A percentile compares a stretch with the other conserved stretches of the same genome.
Conservation (phyloP, 1,140 invertebrate genomes). For the Drosophila pseudoananassae region DNA sequence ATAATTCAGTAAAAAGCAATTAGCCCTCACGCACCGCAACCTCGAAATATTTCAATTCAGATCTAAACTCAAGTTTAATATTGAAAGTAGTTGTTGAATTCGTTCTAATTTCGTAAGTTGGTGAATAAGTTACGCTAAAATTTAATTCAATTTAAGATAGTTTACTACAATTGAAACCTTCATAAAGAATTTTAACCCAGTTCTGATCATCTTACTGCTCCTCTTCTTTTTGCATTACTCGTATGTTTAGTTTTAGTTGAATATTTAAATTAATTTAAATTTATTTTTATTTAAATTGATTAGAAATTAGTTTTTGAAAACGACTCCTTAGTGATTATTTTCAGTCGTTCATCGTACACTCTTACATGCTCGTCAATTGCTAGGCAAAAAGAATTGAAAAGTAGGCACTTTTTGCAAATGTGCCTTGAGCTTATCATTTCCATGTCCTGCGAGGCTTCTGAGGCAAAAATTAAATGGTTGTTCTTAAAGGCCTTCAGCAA, state of each 20-base stretch:
- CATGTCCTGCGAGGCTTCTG: constrained; percentile 3
- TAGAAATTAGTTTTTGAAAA: too few relatives aligned
- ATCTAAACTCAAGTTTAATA: not conserved
- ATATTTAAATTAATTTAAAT: too few relatives aligned
- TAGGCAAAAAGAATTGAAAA: constrained; percentile 28
- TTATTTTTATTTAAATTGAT: too few relatives aligned
- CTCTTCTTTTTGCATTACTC: too few relatives aligned
- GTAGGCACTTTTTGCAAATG: constrained; percentile 55
- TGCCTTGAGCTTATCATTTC: constrained; percentile 20
- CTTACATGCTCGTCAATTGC: constrained; percentile 20
- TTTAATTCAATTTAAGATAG: too few relatives aligned
- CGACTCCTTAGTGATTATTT: not conserved
- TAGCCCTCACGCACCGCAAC: constrained; percentile 38
- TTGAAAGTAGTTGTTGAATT: constrained; percentile 1
- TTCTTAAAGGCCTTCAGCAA: constrained; percentile 32
- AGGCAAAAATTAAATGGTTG: not conserved
- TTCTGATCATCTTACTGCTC: too few relatives aligned
- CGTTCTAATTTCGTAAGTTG: not conserved
- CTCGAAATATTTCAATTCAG: constrained; percentile 35
- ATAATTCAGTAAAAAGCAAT: constrained; percentile 72
- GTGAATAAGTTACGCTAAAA: too few relatives aligned
- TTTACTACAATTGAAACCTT: too few relatives aligned
- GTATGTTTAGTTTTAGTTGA: too few relatives aligned
- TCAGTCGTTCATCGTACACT: not conserved
- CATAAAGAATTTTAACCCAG: too few relatives aligned